These are phyloP conservation scores for Asarcornis scutulata DNA, from an alignment of 2,113 vertebrate genomes.

Conservation along the genomic window DNA sequence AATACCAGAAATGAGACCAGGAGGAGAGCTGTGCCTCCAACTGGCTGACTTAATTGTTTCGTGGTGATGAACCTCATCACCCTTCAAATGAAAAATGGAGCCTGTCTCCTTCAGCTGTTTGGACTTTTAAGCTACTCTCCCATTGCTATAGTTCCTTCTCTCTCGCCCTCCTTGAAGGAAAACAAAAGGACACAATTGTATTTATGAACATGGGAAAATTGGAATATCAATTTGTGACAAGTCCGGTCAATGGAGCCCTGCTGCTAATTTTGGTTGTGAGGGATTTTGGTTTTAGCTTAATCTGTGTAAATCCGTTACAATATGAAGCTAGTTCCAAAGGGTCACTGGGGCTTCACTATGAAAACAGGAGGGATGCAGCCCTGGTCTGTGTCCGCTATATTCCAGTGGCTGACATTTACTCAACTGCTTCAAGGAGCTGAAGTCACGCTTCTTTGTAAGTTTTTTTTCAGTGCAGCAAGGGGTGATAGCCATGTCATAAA, in stretches of 20 bases:
- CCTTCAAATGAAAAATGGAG: background rate
- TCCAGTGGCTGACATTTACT: background rate
- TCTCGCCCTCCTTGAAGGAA: background rate
- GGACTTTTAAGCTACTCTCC: background rate
- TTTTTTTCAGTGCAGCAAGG: background rate
- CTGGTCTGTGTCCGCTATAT: background rate
- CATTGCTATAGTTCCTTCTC: background rate
- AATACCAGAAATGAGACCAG: background rate
- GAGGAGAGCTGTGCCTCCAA: background rate
- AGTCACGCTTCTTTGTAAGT: background rate
- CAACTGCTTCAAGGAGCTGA: background rate
- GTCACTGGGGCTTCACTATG: accelerated
- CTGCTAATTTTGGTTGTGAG: background rate
- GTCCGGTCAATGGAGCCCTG: background rate
- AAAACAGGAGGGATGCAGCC: background rate
- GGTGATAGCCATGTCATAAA: background rate
- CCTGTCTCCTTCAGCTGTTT: background rate
- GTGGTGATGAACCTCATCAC: background rate
- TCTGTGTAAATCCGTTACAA: accelerated
- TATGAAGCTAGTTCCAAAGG: background rate
- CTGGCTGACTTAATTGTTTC: background rate
- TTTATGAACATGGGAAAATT: background rate
- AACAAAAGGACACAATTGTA: background rate
- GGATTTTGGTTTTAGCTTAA: background rate
- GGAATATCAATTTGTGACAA: background rate